Conservation (phyloP, 2,888 invertebrate genomes). For the Philaethria dido region DNA sequence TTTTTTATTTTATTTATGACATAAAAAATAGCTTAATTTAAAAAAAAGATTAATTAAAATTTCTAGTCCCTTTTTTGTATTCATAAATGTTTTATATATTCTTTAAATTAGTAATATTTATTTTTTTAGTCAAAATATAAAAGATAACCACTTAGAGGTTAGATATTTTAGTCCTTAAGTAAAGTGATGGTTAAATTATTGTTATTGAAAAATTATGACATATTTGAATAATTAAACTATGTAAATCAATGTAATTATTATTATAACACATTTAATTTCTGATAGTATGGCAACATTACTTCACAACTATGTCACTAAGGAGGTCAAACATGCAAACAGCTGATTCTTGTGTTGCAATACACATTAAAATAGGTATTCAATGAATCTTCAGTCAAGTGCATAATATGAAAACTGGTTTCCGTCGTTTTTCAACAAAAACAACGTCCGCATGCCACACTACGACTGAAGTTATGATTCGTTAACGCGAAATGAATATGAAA, state of each 20-base stretch:
- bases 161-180: background rate
- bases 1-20: too few relatives aligned
- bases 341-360: constrained; percentile 48
- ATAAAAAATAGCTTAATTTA: too few relatives aligned
- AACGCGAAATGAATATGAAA: constrained; percentile 31
- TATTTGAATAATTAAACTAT: background rate
- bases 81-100: too few relatives aligned
- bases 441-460: constrained; percentile 9
- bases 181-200: background rate
- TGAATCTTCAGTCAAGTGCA: constrained; percentile 34
- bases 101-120: too few relatives aligned
- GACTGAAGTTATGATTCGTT: constrained; percentile 34
- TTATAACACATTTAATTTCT: constrained; percentile 12
- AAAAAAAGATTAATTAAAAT: too few relatives aligned
- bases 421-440: constrained; percentile 35
- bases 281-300: constrained; percentile 45
- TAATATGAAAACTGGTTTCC: constrained; percentile 35
- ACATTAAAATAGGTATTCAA: constrained; percentile 36
- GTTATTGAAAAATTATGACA: too few relatives aligned
- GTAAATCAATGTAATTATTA: constrained; percentile 8
- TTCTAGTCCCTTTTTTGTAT: too few relatives aligned
- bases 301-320: constrained; percentile 41
- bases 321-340: constrained; percentile 52
- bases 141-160: too few relatives aligned
- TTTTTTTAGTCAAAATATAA: too few relatives aligned